Conservation (phyloP, 2,113 vertebrate genomes). For the Puma concolor region DNA sequence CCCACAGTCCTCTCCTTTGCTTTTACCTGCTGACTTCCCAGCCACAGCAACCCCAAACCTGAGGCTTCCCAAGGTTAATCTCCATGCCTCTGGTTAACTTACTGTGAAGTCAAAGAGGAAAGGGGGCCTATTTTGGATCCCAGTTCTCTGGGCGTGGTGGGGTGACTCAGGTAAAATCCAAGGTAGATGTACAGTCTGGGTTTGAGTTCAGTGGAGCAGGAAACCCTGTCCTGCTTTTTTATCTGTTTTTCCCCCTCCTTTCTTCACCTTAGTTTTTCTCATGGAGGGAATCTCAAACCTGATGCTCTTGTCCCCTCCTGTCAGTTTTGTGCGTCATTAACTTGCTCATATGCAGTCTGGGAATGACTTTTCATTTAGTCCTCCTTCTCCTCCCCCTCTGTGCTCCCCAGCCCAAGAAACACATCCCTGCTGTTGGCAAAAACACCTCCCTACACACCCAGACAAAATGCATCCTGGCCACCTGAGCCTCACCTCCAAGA, state of each 20-base stretch:
- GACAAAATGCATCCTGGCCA: neutral
- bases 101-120: neutral
- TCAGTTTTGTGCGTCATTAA: constrained; percentile 19
- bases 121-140: neutral
- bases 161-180: neutral
- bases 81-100: neutral
- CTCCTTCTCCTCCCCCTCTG: neutral
- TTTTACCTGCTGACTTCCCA: neutral
- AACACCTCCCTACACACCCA: neutral
- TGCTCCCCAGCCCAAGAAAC: constrained; percentile 35
- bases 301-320: neutral
- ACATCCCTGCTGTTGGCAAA: neutral
- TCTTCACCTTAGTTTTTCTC: neutral
- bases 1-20: neutral
- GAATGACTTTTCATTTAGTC: constrained; percentile 52
- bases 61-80: neutral
- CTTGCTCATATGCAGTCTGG: neutral
- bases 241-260: neutral
- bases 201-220: neutral
- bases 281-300: neutral
- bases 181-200: neutral
- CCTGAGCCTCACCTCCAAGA: neutral
- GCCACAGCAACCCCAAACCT: neutral
- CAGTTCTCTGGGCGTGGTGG: neutral
- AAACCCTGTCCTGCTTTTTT: neutral